phyloP scores from a whole-genome alignment of 2,888 invertebrate species.

The Fabriciana adippe region DNA sequence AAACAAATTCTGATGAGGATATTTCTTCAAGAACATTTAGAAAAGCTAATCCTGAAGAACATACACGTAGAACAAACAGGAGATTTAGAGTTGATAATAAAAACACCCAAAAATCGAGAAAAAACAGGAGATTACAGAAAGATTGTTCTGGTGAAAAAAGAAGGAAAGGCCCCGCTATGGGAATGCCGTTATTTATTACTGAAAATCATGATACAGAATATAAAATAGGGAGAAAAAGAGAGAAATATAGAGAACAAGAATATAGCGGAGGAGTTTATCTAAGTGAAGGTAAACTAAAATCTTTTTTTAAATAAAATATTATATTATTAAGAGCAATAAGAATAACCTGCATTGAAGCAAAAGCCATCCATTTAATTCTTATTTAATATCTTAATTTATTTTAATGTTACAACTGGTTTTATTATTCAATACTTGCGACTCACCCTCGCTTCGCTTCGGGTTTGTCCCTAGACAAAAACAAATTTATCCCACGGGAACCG shows the following conservation, averaged over 20 bases:
- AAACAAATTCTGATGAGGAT: not conserved
- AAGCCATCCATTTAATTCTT: too few relatives aligned
- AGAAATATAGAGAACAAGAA: not conserved
- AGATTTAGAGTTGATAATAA: not conserved
- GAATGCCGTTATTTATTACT: not conserved
- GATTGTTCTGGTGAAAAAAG: not conserved
- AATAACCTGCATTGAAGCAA: not conserved
- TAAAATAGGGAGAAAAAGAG: not conserved
- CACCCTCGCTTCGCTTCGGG: too few relatives aligned
- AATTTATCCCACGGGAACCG: too few relatives aligned
- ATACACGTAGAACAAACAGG: not conserved
- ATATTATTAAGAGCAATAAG: not conserved
- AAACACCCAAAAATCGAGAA: not conserved
- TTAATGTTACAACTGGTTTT: too few relatives aligned
- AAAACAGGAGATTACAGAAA: not conserved
- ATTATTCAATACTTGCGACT: too few relatives aligned
- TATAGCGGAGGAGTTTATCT: not conserved
- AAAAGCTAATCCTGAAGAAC: conserved; percentile 3
- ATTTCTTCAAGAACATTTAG: not conserved
- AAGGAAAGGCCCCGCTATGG: not conserved
- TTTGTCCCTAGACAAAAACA: too few relatives aligned
- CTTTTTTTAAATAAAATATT: not conserved
- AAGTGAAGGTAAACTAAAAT: conserved; percentile 1
- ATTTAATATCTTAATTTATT: too few relatives aligned
- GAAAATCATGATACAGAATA: not conserved